Evolutionary conservation across 2,797 vertebrate genomes (phyloP).

Genomic region (Gallinago solitaria): DNA sequence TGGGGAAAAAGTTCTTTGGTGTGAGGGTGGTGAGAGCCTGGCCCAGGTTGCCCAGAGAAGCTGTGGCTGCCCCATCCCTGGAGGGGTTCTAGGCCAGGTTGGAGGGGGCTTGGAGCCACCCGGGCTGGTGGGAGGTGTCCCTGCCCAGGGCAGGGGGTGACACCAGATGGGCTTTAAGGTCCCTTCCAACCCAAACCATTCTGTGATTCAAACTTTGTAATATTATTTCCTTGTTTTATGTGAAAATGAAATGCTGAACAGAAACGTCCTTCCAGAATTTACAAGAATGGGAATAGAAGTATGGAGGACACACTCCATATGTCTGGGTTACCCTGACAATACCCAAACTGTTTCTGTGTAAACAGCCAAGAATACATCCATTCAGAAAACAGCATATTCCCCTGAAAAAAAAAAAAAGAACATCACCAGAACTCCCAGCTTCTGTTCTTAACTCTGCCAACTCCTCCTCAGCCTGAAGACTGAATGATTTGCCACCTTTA

Average conservation of each 20-base stretch:
- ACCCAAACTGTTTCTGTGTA: background rate
- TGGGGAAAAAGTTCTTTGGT: no score
- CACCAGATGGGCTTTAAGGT: background rate
- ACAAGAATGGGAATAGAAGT: background rate
- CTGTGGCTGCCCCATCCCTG: no score
- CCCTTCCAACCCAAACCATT: background rate
- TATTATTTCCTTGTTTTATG: background rate
- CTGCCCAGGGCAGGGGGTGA: background rate
- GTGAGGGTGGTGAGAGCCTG: no score
- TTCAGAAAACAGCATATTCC: background rate
- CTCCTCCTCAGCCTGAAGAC: background rate
- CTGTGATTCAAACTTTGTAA: background rate
- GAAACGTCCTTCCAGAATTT: background rate
- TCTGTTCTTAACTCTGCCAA: background rate
- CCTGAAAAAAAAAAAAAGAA: background rate
- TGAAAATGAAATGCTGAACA: background rate
- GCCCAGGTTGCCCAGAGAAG: no score
- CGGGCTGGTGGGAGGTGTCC: background rate
- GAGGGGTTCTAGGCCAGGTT: no score
- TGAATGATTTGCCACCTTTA: background rate
- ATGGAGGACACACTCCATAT: background rate
- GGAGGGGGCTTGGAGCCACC: background rate
- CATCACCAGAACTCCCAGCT: background rate
- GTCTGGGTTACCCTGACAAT: background rate
- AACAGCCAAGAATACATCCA: background rate